These are phyloP conservation scores for Otis tarda DNA, from an alignment of 2,113 vertebrate genomes.

Conservation along the genomic window DNA sequence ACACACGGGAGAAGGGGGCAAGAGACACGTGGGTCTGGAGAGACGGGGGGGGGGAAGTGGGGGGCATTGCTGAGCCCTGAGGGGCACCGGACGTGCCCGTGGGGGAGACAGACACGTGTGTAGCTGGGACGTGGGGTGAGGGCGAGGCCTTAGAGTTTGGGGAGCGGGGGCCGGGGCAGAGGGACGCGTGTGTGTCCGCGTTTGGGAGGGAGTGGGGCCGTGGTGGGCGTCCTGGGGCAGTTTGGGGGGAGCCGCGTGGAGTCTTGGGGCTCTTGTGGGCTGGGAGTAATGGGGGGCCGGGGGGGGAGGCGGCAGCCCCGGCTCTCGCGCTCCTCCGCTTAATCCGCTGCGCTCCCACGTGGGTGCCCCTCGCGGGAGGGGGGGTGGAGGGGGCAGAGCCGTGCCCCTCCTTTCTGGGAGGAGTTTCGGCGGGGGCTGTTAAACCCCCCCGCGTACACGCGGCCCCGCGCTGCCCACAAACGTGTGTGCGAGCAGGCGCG, in stretches of 20 bases:
- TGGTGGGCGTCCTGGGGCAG: not conserved
- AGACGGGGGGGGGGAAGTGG: not conserved
- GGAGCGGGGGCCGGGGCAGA: not conserved
- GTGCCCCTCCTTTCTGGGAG: not conserved
- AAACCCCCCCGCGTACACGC: not conserved
- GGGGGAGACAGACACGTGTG: not conserved
- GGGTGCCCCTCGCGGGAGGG: not conserved
- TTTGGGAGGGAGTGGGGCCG: not conserved
- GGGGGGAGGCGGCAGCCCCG: no score
- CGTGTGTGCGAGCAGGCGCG: not conserved
- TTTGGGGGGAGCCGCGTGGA: accelerated
- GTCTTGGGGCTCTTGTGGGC: no score
- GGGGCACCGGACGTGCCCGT: no score
- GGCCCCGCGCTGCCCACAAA: accelerated
- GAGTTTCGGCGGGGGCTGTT: not conserved
- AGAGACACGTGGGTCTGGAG: not conserved
- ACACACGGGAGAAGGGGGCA: no score
- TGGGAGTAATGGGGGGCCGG: not conserved
- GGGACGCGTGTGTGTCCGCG: not conserved
- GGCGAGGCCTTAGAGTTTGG: not conserved
- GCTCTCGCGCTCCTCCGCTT: not conserved
- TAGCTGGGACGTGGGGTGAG: no score
- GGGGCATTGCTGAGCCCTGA: not conserved
- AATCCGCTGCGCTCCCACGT: not conserved
- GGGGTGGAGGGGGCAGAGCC: no score